Evolutionary conservation across 2,888 invertebrate genomes (phyloP).

Genomic region (Machimus atricapillus): DNA sequence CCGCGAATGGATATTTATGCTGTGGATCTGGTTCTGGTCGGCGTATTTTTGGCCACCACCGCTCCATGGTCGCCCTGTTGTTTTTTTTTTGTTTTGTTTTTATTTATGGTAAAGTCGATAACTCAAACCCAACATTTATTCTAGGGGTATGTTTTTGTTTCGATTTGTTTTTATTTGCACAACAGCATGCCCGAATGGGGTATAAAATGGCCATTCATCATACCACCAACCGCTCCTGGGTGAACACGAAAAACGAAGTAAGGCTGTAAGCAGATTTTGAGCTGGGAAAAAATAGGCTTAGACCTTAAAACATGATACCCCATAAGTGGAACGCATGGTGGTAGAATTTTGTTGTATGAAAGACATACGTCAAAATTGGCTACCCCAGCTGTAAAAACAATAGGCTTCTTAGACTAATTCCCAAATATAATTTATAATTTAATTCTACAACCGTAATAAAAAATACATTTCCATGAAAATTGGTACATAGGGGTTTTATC

Average conservation of each 20-base stretch:
- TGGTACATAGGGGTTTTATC: background rate
- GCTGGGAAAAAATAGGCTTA: background rate
- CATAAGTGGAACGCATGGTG: background rate
- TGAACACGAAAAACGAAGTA: background rate
- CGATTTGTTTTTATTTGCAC: slow-evolving; percentile 7
- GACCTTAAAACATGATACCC: background rate
- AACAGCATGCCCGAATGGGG: background rate
- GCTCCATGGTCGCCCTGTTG: background rate
- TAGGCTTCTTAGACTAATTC: background rate
- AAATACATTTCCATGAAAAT: background rate
- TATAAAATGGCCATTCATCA: slow-evolving; percentile 9
- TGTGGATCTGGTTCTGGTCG: background rate
- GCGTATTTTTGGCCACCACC: background rate
- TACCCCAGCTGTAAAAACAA: background rate
- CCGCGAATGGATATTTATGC: background rate
- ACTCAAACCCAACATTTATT: slow-evolving; percentile 20
- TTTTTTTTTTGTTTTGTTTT: too few species aligned
- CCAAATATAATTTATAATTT: too few species aligned
- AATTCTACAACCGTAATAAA: background rate
- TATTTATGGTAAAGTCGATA: slow-evolving; percentile 25
- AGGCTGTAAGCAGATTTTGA: background rate
- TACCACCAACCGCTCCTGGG: background rate
- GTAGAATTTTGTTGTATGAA: background rate
- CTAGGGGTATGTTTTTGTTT: background rate
- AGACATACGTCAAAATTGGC: background rate